phyloP scores from a whole-genome alignment of 1,140 invertebrate species.

The Drosophila nikananu region DNA sequence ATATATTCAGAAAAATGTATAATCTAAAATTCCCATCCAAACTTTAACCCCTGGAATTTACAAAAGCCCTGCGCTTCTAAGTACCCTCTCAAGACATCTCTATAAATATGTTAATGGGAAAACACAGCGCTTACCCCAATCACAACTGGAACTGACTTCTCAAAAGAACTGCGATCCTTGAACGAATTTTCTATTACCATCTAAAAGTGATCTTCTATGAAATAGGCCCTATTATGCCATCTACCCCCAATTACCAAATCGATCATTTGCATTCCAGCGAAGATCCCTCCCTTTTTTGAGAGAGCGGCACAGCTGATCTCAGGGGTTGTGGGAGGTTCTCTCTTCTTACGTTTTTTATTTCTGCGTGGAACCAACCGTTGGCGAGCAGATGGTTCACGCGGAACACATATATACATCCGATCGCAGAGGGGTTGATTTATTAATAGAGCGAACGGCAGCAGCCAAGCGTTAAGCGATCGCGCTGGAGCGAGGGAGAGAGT shows the following conservation, averaged over 20 bases:
- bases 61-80: too few species aligned
- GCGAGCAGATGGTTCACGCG: constrained; percentile 36
- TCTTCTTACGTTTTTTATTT: not conserved
- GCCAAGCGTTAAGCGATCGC: constrained; percentile 42
- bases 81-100: not conserved
- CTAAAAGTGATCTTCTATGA: not conserved
- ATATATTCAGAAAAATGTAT: not conserved
- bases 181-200: not conserved
- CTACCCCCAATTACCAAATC: constrained; percentile 25
- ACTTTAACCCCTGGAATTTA: too few species aligned
- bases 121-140: constrained; percentile 3
- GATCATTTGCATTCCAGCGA: constrained; percentile 14
- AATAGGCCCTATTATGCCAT: not conserved
- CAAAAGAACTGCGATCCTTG: not conserved
- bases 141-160: not conserved
- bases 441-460: constrained; percentile 56
- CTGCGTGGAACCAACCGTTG: constrained; percentile 32
- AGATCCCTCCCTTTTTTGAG: constrained; percentile 29
- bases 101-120: not conserved
- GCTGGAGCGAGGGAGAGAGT: not conserved
- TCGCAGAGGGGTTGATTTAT: constrained; percentile 65
- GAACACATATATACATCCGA: constrained; percentile 12
- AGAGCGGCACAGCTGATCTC: not conserved
- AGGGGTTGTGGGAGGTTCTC: constrained; percentile 18
- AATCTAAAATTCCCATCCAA: not conserved